Base-by-base conservation (phyloP, 2,797 vertebrate genomes). In the Microhierax caerulescens region DNA sequence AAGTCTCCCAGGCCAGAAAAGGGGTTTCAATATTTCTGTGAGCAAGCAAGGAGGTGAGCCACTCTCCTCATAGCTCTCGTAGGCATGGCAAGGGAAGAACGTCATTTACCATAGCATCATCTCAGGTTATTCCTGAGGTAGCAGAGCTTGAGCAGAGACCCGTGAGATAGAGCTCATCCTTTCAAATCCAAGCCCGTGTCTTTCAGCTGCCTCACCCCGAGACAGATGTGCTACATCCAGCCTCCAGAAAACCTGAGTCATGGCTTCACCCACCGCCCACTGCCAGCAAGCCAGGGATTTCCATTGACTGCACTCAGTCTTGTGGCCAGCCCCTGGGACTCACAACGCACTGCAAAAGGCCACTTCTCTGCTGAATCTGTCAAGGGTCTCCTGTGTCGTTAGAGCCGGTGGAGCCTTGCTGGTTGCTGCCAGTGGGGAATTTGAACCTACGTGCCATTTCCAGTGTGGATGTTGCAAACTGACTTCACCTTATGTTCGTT, bases 211-310 rank as follows among this genome's bases (percentile, higher is more conserved):
- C 90, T 95, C 90, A 70, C 88, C 78, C 93, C 64, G 91, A 83
- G 47, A 70, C 94, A 95, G 92, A 91, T 95, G 96, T 92, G 83
- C 60, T 63, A 74, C 2, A 0, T 75, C 67, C 83, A 47, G 77
- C 67, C 70, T 87, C 68, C 80, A 95, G 90, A 94, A 95, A 97
- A 92, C 86, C 90, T 93, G 75, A 93, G 92, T 95, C 93, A 92
- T 92, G 93, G 77, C 94, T 96, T 89, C 68, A 90, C 39, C 67
- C 78, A 32, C 19, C 73, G 93, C 50, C 57, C 43, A 2, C 3
- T 95, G 93, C 93, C 95, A 96, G 64, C 75, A 67, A 95, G 90
- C 76, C 43, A 88, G 93, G 93, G 70, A 85, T 97, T 97, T 96
- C 96, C 93, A 0, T 65, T 93, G 84, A 96, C 94, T 85, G 93